phyloP scores from a whole-genome alignment of 2,797 vertebrate species.

The Borostomias antarcticus region DNA sequence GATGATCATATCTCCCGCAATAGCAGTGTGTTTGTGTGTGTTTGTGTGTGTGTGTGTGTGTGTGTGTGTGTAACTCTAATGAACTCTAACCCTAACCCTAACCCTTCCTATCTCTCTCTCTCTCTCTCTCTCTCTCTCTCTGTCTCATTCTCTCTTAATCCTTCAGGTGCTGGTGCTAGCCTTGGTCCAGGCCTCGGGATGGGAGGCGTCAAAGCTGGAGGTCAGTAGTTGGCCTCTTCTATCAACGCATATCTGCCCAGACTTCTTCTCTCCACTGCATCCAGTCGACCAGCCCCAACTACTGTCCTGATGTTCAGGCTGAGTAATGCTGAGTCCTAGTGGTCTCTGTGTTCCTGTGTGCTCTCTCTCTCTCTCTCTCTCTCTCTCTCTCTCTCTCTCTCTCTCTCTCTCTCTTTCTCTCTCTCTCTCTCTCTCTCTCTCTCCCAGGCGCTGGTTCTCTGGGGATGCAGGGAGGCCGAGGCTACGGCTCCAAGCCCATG shows the following conservation, averaged over 20 bases:
- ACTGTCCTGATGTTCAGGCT: not conserved
- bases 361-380: too few species aligned
- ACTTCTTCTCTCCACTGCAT: not conserved
- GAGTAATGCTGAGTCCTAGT: not conserved
- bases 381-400: too few species aligned
- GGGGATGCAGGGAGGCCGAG: conserved; percentile 57
- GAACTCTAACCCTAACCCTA: not conserved
- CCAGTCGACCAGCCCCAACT: not conserved
- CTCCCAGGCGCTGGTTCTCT: conserved; percentile 52
- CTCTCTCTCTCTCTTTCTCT: too few species aligned
- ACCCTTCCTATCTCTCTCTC: not conserved
- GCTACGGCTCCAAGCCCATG: conserved; percentile 62
- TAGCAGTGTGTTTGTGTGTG: not conserved
- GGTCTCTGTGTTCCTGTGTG: not conserved
- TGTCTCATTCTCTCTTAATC: not conserved
- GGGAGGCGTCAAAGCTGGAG: conserved; percentile 59
- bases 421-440: too few species aligned
- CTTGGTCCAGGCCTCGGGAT: conserved; percentile 43
- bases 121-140: not conserved
- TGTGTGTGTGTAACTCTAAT: not conserved
- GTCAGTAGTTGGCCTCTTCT: conserved; percentile 43
- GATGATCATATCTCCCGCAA: not conserved
- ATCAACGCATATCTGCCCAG: not conserved
- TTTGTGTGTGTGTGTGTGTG: conserved; percentile 2
- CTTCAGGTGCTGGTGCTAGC: conserved; percentile 51